Evolutionary conservation across 2,113 vertebrate species (phyloP), one percentile per base, ranked within the genome.

Genomic region (Hoplias malabaricus): DNA sequence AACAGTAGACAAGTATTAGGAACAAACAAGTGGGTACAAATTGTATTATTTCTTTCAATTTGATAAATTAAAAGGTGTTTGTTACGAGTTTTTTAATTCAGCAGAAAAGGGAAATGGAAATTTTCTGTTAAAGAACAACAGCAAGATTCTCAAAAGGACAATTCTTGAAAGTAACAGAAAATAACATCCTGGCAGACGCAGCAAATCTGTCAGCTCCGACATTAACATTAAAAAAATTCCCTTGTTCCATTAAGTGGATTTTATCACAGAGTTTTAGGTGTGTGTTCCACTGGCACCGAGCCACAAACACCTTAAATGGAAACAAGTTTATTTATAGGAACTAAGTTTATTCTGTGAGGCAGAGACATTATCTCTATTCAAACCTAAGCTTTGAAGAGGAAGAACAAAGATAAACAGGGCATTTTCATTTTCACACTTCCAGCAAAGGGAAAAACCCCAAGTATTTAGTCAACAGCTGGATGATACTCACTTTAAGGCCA

Each of bases 401-500:
- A 54, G 73, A 29, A 16, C 27, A 42, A 48, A 40, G 21, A 13
- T 27, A 27, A 14, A 16, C 9, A 33, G 42, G 29, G 48, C n/a
- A 38, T 38, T 48, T 1, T 27, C 34, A 23, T 67, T 40, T 54
- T 77, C 61, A 33, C 23, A 31, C 23, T 13, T 59, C 5, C 5
- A 16, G 4, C 2, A 16, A 8, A 33, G 14, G 66, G 69, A 14
- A 69, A 74, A 69, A 23, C 31, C 74, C 59, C 59, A 16, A 29
- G 10, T n/a, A n/a, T 34, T 40, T 25, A 2, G 19, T 33, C 27
- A 34, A 21, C 16, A 29, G 13, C 31, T 21, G 27, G 1, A 3
- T 16, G 13, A 14, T 33, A 79, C 82, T 84, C 53, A 87, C 87
- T 71, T 86, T 86, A 57, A 77, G 57, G 2, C 87, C 87, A 6